A percentile compares a stretch with the other conserved stretches of the same genome.
phyloP scores from a whole-genome alignment of 92 coral and sea anemone species.

The Desmophyllum pertusum region DNA sequence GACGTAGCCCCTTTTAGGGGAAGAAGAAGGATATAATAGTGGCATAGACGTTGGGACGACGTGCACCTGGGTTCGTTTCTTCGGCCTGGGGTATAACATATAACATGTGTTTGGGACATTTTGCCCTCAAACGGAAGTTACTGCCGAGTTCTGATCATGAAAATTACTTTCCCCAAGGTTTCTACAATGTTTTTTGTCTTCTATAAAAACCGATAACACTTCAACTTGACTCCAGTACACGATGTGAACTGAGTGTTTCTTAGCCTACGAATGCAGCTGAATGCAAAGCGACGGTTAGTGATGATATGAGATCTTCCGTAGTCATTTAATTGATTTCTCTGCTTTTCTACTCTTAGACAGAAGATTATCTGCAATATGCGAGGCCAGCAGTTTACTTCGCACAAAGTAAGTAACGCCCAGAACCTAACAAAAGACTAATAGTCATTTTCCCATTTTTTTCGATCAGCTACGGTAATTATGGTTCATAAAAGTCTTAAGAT shows the following conservation, averaged over 20 bases:
- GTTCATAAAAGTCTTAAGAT: not conserved
- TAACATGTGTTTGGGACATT: not conserved
- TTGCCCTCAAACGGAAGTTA: no score
- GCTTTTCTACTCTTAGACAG: slow-evolving; percentile 66
- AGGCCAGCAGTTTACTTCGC: slow-evolving; percentile 74
- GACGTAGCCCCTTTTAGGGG: no score
- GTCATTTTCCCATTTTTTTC: no score
- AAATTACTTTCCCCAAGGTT: not conserved
- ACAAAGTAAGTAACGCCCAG: slow-evolving; percentile 72
- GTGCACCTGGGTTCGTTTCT: no score
- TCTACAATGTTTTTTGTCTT: not conserved
- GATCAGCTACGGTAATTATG: not conserved
- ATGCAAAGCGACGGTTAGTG: not conserved
- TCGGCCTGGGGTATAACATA: no score
- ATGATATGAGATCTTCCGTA: not conserved
- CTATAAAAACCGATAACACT: no score
- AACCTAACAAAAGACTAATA: not conserved
- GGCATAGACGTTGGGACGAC: no score
- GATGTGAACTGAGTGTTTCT: no score
- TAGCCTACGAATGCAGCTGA: not conserved
- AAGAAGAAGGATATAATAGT: no score
- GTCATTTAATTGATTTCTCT: not conserved
- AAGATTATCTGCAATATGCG: slow-evolving; percentile 83
- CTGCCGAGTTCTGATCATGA: not conserved
- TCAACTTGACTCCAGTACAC: no score